Conservation (phyloP, 2,113 vertebrate genomes). For the Bombycilla garrulus region DNA sequence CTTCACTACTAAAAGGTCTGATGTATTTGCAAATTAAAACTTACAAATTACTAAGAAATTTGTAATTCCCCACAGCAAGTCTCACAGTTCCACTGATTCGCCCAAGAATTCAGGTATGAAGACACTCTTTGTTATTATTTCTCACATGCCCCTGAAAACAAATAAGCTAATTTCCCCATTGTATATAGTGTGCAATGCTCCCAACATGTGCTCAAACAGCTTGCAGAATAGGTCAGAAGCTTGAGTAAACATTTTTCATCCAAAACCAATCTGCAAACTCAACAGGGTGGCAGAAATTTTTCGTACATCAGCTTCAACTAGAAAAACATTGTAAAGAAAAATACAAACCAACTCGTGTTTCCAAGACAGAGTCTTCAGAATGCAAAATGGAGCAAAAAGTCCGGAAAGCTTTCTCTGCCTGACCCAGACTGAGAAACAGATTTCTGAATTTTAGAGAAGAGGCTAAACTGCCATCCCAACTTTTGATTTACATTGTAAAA, state of each 20-base stretch:
- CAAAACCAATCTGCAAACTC: not conserved
- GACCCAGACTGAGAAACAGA: not conserved
- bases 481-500: not conserved
- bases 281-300: not conserved
- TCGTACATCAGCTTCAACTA: not conserved
- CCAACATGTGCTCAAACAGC: not conserved
- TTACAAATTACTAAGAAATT: not conserved
- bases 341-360: not conserved
- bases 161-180: not conserved
- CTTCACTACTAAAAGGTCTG: not conserved
- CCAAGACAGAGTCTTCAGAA: not conserved
- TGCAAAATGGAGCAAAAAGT: not conserved
- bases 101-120: not conserved
- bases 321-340: not conserved
- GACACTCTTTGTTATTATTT: not conserved
- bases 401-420: not conserved
- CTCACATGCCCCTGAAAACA: not conserved
- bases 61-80: not conserved
- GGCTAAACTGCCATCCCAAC: not conserved
- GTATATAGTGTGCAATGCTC: not conserved
- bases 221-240: not conserved
- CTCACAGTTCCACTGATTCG: not conserved
- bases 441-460: not conserved
- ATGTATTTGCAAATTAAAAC: not conserved
- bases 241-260: not conserved